Base-by-base conservation (phyloP, 2,888 invertebrate genomes). In the Halocaridina rubra region DNA sequence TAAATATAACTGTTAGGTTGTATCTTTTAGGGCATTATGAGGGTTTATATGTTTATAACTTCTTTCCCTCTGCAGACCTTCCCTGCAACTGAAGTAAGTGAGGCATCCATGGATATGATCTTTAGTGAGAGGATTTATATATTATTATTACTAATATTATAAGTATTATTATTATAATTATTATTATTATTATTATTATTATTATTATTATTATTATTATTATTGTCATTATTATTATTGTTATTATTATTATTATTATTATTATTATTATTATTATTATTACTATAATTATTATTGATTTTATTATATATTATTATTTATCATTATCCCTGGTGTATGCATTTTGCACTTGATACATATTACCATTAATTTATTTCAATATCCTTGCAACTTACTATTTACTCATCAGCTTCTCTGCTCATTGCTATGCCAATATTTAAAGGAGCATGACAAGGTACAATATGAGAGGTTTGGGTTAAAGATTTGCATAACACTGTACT, bases 381-480 rank as follows among this genome's bases (percentile, higher is more conserved):
- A 80, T 80, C 76, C 72, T 78, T 86, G 81, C 81, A 81, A 86
- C 78, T 76, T 86, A 78, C 82, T 72, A 33, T 85, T 82, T 80
- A 86, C 86, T 86, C 82, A 86, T 86, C 82, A 82, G 86, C 86
- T 86, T 86, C 79, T 86, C 80, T 86, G 86, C 86, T 81, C 84
- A 82, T 80, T 86, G 86, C 82, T 82, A 86, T 82, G 79, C 82
- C 86, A 81, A 82, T 79, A 82, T 86, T 75, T 86, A 82, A 78
- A 86, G 86, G 86, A 86, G 86, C 86, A 86, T 86, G 86, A 86
- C 79, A 86, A 86, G 86, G 86, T 86, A 86, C 69, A 71, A 82
- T 72, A 78, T 72, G 75, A 81, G 86, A 86, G 81, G 82, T 86
- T 86, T 82, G 86, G 86, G 81, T 81, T 80, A 79, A 77, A 61